Percentiles rank a stretch among this genome's conserved stretches.
Conservation (phyloP, 2,113 vertebrate genomes). For the Laterallus jamaicensis region DNA sequence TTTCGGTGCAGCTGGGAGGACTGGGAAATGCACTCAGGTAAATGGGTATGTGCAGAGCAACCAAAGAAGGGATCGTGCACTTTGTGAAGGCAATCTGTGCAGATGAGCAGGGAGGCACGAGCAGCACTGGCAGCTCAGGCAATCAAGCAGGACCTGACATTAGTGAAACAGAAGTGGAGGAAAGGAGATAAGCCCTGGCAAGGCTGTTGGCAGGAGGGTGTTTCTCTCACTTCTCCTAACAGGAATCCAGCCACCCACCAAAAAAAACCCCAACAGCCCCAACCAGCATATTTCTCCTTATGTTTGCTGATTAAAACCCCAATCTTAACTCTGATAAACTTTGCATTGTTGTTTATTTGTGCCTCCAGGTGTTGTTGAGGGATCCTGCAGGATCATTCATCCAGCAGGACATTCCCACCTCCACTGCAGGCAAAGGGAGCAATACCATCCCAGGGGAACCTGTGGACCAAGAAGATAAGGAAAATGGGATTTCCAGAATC, state of each 20-base stretch:
- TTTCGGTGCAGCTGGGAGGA: not conserved
- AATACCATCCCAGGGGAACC: not conserved
- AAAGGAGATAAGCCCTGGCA: not conserved
- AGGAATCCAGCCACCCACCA: not conserved
- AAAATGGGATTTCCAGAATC: not conserved
- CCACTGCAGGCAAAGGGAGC: not conserved
- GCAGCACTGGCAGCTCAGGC: not conserved
- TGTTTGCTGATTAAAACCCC: not conserved
- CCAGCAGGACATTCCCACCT: not conserved
- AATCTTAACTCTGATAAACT: accelerated
- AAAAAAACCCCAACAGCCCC: not conserved
- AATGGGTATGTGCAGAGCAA: not conserved
- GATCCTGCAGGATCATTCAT: not conserved
- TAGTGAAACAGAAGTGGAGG: not conserved
- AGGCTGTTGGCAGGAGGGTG: not conserved
- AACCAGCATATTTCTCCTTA: accelerated
- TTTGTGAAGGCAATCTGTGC: not conserved
- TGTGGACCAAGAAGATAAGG: accelerated
- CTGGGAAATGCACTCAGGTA: not conserved
- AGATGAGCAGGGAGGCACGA: not conserved
- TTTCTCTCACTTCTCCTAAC: not conserved
- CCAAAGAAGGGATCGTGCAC: not conserved
- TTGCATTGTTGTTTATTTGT: not conserved
- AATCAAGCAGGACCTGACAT: not conserved
- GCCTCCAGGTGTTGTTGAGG: not conserved